These are phyloP conservation scores for Corvus hawaiiensis DNA, from an alignment of 2,113 vertebrate genomes.

Conservation along the genomic window DNA sequence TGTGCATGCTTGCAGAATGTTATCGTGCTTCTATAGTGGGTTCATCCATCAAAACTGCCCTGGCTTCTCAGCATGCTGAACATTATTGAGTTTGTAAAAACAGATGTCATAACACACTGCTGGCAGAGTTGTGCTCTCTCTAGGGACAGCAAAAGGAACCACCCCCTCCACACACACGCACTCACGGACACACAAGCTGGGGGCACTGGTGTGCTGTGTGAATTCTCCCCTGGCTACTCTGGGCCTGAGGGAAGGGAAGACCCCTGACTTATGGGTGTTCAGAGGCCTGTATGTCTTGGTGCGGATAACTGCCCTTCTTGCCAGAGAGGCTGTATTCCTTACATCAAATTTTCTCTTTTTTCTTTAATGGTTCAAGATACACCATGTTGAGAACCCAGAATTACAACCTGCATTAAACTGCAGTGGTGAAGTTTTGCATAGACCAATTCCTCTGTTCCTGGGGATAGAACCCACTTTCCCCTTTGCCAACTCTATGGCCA, in stretches of 20 bases:
- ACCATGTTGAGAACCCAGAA: not conserved
- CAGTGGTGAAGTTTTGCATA: not conserved
- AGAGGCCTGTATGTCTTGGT: not conserved
- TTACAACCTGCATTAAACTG: not conserved
- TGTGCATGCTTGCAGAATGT: slow-evolving; percentile 31
- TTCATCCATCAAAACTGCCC: slow-evolving; percentile 64
- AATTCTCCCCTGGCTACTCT: not conserved
- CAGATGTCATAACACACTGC: slow-evolving; percentile 47
- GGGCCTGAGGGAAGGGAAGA: not conserved
- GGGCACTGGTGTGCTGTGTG: not conserved
- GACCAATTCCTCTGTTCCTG: not conserved
- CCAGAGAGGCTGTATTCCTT: fast-evolving
- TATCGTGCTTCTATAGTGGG: slow-evolving; percentile 49
- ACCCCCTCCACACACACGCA: fast-evolving
- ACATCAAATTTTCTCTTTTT: not conserved
- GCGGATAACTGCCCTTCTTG: not conserved
- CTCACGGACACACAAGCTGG: not conserved
- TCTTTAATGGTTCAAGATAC: not conserved
- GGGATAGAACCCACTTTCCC: not conserved
- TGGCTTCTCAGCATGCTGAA: slow-evolving; percentile 24
- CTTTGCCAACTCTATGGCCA: not conserved
- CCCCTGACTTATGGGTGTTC: not conserved
- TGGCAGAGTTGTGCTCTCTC: not conserved
- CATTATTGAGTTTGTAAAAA: slow-evolving; percentile 64
- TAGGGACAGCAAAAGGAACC: not conserved